A percentile compares a stretch with the other conserved stretches of the same genome.
Conservation (phyloP, 2,888 invertebrate genomes). For the Latheticus oryzae region DNA sequence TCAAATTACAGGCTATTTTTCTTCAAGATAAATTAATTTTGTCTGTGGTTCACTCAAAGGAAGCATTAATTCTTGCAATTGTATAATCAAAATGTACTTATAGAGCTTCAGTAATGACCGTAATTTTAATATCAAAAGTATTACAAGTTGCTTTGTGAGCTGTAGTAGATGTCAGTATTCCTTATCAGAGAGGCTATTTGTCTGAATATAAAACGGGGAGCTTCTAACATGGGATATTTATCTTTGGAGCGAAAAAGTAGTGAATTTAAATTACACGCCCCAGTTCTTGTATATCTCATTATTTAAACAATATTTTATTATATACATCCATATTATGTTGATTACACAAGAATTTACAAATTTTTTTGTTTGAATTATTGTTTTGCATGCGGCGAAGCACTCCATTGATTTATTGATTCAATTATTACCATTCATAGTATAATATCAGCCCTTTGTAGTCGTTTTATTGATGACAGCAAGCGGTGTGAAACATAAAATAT, state of each 20-base stretch:
- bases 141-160: conserved; percentile 23
- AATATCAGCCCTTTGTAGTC: too few species aligned
- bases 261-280: conserved; percentile 36
- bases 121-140: conserved; percentile 23
- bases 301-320: conserved; percentile 39
- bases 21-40: too few species aligned
- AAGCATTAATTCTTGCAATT: too few species aligned
- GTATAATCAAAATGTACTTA: conserved; percentile 25
- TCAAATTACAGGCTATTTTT: too few species aligned
- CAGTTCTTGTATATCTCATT: conserved; percentile 32
- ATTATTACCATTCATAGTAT: too few species aligned
- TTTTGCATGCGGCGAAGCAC: conserved; percentile 1
- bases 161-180: conserved; percentile 23
- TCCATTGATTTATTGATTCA: conserved; percentile 21
- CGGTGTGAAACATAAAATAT: conserved; percentile 9
- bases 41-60: too few species aligned
- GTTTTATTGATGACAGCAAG: too few species aligned
- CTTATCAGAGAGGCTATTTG: conserved; percentile 36
- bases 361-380: conserved; percentile 2
- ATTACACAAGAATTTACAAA: conserved; percentile 12
- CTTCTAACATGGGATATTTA: conserved; percentile 37
- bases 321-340: conserved; percentile 18
- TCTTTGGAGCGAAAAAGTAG: conserved; percentile 31
- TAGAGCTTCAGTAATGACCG: conserved; percentile 9
- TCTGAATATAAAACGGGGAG: conserved; percentile 37